phyloP scores from a whole-genome alignment of 2,888 invertebrate species.

The Dryomyza anilis region DNA sequence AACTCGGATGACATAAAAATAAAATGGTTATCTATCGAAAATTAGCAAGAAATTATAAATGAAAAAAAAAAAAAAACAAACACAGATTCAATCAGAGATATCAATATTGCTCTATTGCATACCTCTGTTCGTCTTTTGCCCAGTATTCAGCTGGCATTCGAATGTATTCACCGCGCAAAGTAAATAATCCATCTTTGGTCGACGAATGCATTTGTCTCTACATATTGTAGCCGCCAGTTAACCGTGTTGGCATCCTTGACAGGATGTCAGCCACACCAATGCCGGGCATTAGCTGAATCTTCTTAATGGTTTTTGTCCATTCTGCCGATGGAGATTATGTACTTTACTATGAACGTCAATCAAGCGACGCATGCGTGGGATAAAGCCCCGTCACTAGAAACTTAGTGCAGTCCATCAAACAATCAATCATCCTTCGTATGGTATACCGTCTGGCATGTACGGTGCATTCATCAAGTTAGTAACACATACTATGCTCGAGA shows the following conservation, averaged over 20 bases:
- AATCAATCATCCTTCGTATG: not conserved
- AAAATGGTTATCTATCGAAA: conserved; percentile 42
- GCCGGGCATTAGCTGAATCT: conserved; percentile 59
- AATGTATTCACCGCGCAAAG: conserved; percentile 51
- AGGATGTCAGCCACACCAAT: conserved; percentile 32
- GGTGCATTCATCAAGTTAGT: not conserved
- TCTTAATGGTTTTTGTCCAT: conserved; percentile 62
- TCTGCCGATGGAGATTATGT: conserved; percentile 61
- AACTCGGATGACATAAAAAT: conserved; percentile 31
- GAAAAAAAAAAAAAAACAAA: conserved; percentile 1
- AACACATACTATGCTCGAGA: not conserved
- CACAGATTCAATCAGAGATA: conserved; percentile 56
- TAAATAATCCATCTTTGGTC: conserved; percentile 48
- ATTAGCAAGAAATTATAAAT: no score
- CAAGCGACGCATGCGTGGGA: conserved; percentile 20
- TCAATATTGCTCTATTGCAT: conserved; percentile 56
- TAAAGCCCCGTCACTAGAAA: not conserved
- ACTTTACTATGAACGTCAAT: conserved; percentile 60
- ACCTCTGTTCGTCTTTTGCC: conserved; percentile 55
- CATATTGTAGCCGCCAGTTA: conserved; percentile 32
- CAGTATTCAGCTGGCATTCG: conserved; percentile 33
- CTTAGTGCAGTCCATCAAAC: not conserved
- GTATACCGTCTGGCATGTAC: no score
- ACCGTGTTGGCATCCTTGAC: not conserved
- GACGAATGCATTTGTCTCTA: conserved; percentile 48